Conservation (phyloP, 2,888 invertebrate species). For the Colostygia pectinataria region DNA sequence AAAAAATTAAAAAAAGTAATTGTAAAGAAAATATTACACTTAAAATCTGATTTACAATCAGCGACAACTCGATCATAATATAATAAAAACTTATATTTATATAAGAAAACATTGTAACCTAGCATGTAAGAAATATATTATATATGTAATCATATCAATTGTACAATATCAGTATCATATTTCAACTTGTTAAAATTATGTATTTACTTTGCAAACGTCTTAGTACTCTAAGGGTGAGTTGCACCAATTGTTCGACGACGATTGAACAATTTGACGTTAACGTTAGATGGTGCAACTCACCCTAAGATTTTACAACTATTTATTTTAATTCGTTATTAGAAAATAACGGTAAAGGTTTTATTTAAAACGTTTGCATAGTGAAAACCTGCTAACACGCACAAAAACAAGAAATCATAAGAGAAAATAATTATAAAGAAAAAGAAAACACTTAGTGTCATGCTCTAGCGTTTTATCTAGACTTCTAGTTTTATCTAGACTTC, state of each 20-base stretch:
- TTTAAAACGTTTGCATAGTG: conserved; percentile 36
- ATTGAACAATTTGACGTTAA: no score
- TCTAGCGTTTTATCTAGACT: conserved; percentile 52
- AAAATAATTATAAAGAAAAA: conserved; percentile 43
- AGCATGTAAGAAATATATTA: conserved; percentile 72
- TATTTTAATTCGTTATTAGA: not conserved
- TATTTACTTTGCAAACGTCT: conserved; percentile 28
- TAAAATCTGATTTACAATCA: conserved; percentile 71
- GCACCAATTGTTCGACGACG: no score
- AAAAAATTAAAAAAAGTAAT: conserved; percentile 50
- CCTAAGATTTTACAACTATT: no score
- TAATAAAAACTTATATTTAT: conserved; percentile 64
- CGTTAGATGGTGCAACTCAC: no score
- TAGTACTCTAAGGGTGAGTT: no score
- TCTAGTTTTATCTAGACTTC: conserved; percentile 45
- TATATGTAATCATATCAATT: conserved; percentile 59
- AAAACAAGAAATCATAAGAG: conserved; percentile 41
- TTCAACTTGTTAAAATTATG: conserved; percentile 39
- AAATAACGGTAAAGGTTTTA: not conserved
- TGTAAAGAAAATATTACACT: conserved; percentile 40
- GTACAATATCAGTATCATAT: conserved; percentile 72
- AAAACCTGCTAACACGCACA: conserved; percentile 34
- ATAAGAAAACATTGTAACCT: conserved; percentile 64
- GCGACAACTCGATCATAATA: conserved; percentile 52
- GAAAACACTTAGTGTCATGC: conserved; percentile 62